phyloP scores from a whole-genome alignment of 2,113 vertebrate species.

The Siniperca knerii region DNA sequence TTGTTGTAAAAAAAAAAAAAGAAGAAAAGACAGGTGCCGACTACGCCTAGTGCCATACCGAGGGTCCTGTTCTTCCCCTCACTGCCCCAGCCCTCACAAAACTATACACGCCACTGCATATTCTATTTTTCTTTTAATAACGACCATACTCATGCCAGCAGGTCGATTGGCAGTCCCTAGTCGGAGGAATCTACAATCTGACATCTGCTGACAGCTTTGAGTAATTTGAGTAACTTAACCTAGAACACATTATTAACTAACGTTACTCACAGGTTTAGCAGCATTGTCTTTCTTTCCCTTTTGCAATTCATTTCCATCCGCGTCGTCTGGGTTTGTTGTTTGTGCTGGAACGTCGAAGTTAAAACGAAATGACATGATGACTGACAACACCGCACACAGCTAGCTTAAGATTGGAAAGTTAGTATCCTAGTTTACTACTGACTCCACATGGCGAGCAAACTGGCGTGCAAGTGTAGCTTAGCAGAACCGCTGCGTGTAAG shows the following conservation, averaged over 20 bases:
- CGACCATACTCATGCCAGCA: background rate
- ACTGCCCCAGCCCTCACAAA: background rate
- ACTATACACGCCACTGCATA: background rate
- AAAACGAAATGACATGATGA: conserved; percentile 85
- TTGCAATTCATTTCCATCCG: conserved; percentile 13
- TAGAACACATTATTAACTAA: background rate
- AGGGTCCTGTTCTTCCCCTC: background rate
- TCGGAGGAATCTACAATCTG: background rate
- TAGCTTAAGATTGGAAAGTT: background rate
- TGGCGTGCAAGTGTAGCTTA: background rate
- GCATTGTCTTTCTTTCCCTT: conserved; percentile 23
- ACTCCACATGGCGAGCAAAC: conserved; percentile 38
- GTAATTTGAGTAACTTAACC: background rate
- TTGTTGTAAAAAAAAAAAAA: background rate
- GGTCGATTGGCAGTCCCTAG: background rate
- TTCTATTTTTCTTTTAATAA: background rate
- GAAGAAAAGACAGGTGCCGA: background rate
- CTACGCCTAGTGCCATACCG: no score
- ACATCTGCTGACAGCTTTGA: background rate
- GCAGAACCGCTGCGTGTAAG: background rate
- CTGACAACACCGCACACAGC: background rate
- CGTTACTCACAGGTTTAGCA: conserved; percentile 70
- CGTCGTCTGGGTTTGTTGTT: background rate
- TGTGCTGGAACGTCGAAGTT: conserved; percentile 79
- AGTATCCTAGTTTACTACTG: background rate